Percentiles rank a stretch among this genome's conserved stretches.
Evolutionary conservation across 2,113 vertebrate genomes (phyloP).

Genomic region (Cyanoramphus novaezelandiae): DNA sequence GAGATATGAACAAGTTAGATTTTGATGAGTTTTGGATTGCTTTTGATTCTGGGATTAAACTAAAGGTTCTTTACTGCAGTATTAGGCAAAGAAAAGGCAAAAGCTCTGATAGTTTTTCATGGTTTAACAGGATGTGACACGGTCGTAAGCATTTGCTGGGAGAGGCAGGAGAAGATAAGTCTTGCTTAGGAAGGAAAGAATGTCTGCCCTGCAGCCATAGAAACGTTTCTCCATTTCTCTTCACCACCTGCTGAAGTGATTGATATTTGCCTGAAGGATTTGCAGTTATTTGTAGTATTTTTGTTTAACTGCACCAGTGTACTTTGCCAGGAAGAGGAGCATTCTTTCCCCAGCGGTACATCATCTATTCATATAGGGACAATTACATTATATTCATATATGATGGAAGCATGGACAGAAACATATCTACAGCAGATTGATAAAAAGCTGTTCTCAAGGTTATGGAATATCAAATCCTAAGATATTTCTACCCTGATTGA

Average conservation of each 20-base stretch:
- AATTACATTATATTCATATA: background rate
- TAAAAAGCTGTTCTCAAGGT: background rate
- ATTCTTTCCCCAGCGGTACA: background rate
- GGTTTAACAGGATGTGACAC: slow-evolving; percentile 49
- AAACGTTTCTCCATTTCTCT: background rate
- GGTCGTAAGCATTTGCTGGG: slow-evolving; percentile 9
- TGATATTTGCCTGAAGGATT: slow-evolving; percentile 50
- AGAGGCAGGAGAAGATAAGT: slow-evolving; percentile 29
- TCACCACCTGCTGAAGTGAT: slow-evolving; percentile 53
- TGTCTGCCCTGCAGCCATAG: slow-evolving; percentile 57
- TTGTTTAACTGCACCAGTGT: background rate
- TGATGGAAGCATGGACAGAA: background rate
- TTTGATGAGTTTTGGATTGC: background rate
- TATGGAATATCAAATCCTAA: background rate
- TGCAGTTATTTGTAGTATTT: background rate
- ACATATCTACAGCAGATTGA: background rate
- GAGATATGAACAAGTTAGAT: background rate
- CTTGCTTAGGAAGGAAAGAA: slow-evolving; percentile 32
- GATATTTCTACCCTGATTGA: background rate
- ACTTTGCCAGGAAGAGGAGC: background rate
- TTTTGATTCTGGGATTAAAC: slow-evolving; percentile 2
- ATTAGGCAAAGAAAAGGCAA: background rate
- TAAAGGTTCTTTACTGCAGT: background rate
- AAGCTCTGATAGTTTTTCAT: slow-evolving; percentile 7
- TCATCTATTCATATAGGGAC: background rate